Evolutionary conservation across 1,140 invertebrate genomes (phyloP).

Genomic region (Calycopis cecrops): DNA sequence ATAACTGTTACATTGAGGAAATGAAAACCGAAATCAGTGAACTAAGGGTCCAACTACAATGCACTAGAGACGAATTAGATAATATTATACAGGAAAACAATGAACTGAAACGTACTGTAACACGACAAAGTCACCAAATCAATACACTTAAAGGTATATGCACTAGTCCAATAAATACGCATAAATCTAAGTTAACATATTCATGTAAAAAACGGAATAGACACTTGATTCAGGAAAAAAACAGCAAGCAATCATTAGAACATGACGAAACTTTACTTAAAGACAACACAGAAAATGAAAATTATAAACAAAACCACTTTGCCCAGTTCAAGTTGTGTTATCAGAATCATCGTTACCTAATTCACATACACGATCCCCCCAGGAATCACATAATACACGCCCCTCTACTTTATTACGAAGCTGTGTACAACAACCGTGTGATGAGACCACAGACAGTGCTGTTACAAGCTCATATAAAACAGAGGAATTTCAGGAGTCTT

Average conservation of each 20-base stretch:
- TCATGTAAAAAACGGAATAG: background rate
- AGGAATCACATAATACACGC: too few species aligned
- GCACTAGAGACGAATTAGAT: slow-evolving; percentile 6
- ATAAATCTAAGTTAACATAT: background rate
- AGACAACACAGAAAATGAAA: too few species aligned
- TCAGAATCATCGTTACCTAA: too few species aligned
- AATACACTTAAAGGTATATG: slow-evolving; percentile 7
- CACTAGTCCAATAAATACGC: background rate
- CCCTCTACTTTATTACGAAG: too few species aligned
- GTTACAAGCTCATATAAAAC: background rate
- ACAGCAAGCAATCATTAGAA: too few species aligned
- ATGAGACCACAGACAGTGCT: too few species aligned
- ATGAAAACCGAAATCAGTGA: slow-evolving; percentile 4
- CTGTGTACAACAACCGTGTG: too few species aligned
- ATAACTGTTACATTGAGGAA: too few species aligned
- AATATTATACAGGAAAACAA: slow-evolving; percentile 11
- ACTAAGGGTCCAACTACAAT: background rate
- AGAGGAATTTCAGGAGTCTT: background rate
- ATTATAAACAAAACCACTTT: too few species aligned
- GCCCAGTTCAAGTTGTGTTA: too few species aligned
- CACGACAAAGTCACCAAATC: slow-evolving; percentile 4
- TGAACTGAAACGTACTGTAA: slow-evolving; percentile 2
- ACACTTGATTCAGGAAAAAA: background rate
- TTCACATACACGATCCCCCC: too few species aligned
- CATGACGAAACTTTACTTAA: too few species aligned